Percentiles rank a stretch among this genome's conserved stretches.
Evolutionary conservation across 2,888 invertebrate species (phyloP).

Genomic region (Tipula lateralis): DNA sequence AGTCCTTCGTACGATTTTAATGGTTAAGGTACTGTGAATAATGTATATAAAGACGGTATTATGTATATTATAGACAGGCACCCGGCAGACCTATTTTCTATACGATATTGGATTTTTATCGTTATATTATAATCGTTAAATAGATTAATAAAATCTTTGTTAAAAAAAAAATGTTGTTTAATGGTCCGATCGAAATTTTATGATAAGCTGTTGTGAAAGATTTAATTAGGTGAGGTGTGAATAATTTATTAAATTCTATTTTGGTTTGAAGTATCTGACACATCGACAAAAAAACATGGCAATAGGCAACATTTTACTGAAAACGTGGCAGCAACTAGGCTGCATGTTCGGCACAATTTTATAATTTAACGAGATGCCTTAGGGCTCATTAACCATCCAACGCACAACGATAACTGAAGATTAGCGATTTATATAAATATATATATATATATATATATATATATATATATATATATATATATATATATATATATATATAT

Average conservation of each 20-base stretch:
- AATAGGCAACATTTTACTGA: too few relatives aligned
- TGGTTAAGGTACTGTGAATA: neutral
- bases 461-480: too few relatives aligned
- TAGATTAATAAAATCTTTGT: neutral
- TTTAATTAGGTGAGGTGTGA: neutral
- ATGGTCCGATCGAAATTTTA: neutral
- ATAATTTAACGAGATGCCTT: too few relatives aligned
- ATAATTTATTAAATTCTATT: neutral
- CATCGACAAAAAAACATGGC: too few relatives aligned
- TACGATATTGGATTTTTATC: neutral
- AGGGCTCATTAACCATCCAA: too few relatives aligned
- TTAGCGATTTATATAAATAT: too few relatives aligned
- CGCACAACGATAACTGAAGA: too few relatives aligned
- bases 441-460: too few relatives aligned
- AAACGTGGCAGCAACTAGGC: too few relatives aligned
- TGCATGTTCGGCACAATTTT: too few relatives aligned
- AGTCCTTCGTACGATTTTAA: neutral
- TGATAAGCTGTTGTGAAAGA: neutral
- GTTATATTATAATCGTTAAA: neutral
- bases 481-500: too few relatives aligned
- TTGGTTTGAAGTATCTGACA: neutral
- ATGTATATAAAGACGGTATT: neutral
- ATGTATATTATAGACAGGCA: neutral
- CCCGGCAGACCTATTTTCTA: neutral
- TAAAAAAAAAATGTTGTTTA: neutral